Conservation (phyloP, 2,888 invertebrate species). For the Caenorhabditis plicata region DNA sequence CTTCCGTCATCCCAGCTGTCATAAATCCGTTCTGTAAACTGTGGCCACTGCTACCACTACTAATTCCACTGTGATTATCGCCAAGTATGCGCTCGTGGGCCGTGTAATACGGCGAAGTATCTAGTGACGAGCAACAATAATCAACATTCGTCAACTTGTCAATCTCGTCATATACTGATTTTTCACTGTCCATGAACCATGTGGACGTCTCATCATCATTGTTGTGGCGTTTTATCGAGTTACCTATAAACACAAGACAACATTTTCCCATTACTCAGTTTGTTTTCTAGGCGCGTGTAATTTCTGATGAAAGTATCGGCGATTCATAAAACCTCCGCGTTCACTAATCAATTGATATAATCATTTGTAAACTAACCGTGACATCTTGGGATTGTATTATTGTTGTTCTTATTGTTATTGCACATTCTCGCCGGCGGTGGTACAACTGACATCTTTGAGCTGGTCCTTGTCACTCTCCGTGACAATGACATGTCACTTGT, state of each 20-base stretch:
- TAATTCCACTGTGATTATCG: conserved; percentile 12
- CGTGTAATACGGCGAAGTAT: no score
- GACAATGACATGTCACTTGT: conserved; percentile 34
- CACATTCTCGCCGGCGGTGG: conserved; percentile 11
- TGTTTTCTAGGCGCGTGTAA: no score
- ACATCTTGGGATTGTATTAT: conserved; percentile 21
- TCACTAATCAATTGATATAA: no score
- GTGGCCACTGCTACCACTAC: conserved; percentile 15
- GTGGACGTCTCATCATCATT: conserved; percentile 13
- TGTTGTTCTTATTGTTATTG: conserved; percentile 8
- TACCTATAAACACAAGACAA: not conserved
- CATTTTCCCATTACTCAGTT: conserved; percentile 4
- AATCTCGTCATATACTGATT: conserved; percentile 22
- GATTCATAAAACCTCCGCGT: no score
- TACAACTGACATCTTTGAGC: conserved; percentile 12
- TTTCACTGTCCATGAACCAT: conserved; percentile 24
- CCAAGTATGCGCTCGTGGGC: conserved; percentile 8
- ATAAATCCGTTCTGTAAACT: no score
- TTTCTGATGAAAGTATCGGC: no score
- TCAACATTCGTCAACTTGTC: conserved; percentile 1
- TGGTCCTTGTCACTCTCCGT: conserved; percentile 17
- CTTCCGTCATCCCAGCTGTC: conserved; percentile 18
- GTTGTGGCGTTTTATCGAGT: no score
- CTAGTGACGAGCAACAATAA: no score
- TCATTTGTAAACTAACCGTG: no score